phyloP scores from a whole-genome alignment of 2,888 invertebrate genomes.

The Resseliella maxima region DNA sequence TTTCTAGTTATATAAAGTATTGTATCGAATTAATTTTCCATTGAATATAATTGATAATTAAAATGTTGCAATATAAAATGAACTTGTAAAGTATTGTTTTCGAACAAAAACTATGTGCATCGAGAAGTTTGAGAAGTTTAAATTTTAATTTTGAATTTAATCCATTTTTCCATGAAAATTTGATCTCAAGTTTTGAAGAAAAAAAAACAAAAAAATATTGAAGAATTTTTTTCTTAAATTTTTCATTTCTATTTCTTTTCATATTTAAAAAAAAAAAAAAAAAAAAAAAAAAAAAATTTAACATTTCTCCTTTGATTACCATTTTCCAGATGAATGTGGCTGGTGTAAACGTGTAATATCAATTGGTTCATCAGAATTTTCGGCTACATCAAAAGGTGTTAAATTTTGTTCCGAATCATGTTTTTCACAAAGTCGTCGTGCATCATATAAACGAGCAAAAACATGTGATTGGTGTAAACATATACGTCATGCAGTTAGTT shows the following conservation, averaged over 20 bases:
- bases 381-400: conserved; percentile 68
- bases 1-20: no score
- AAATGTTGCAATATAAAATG: no score
- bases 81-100: no score
- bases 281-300: background rate
- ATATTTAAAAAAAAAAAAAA: no score
- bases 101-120: no score
- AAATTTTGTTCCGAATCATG: conserved; percentile 87
- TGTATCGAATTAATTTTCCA: no score
- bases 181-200: no score
- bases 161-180: no score
- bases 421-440: conserved; percentile 88
- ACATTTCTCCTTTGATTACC: background rate
- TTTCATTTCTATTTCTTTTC: background rate
- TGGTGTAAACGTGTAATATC: conserved; percentile 79
- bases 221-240: background rate
- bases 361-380: conserved; percentile 70
- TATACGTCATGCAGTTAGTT: conserved; percentile 88
- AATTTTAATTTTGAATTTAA: no score
- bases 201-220: no score
- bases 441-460: conserved; percentile 90
- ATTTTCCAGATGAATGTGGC: conserved; percentile 72
- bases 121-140: no score
- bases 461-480: conserved; percentile 95
- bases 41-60: no score